Conservation (phyloP, 1,140 invertebrate genomes). For the Plutomurus gul region DNA sequence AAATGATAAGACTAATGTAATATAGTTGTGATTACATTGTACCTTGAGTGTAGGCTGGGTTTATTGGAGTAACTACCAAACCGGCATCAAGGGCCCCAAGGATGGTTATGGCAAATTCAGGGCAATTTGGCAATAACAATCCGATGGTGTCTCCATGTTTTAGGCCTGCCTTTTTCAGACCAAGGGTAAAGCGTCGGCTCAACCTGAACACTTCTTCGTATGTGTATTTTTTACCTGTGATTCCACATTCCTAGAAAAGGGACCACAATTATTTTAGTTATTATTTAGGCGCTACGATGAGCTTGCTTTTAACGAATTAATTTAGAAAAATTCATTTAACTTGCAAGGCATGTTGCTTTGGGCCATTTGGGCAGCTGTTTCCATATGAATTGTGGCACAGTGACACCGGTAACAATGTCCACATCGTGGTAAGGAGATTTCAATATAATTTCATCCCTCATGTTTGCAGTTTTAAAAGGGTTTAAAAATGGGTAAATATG, state of each 20-base stretch:
- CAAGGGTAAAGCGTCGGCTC: constrained; percentile 56
- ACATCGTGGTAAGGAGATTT: not conserved
- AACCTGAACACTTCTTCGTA: constrained; percentile 55
- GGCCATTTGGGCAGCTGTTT: not conserved
- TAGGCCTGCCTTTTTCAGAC: constrained; percentile 48
- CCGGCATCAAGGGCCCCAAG: constrained; percentile 31
- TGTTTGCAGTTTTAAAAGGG: too few relatives aligned
- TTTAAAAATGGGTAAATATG: too few relatives aligned
- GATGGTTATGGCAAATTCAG: constrained; percentile 23
- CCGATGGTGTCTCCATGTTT: constrained; percentile 5
- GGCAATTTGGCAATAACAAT: constrained; percentile 29
- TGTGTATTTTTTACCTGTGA: constrained; percentile 57
- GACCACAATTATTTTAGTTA: not conserved
- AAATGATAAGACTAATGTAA: too few relatives aligned
- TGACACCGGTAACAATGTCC: not conserved
- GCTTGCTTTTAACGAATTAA: not conserved
- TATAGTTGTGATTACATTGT: not conserved
- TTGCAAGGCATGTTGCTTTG: not conserved
- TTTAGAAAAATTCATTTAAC: not conserved
- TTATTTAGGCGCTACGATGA: too few relatives aligned
- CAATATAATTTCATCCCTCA: not conserved
- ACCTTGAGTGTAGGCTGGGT: constrained; percentile 75
- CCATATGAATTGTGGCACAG: constrained; percentile 9
- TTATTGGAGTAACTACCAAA: constrained; percentile 71
- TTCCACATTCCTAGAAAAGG: constrained; percentile 54